phyloP scores from a whole-genome alignment of 2,797 vertebrate genomes.

The Sebastes taczanowskii region DNA sequence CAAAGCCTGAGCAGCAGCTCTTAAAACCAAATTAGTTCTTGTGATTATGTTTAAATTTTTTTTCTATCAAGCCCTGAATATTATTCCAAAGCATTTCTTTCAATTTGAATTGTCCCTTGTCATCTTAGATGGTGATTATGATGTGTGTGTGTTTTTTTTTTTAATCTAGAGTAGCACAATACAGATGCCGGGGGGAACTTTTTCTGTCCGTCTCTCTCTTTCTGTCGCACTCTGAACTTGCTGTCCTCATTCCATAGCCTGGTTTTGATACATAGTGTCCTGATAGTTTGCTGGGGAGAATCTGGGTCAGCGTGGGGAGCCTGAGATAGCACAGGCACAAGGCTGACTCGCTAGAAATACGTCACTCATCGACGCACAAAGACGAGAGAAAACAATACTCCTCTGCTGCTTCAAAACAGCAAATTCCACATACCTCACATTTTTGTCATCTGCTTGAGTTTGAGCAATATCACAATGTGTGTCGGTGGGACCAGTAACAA shows the following conservation, averaged over 20 bases:
- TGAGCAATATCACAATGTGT: not conserved
- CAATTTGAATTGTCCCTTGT: not conserved
- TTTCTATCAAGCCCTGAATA: not conserved
- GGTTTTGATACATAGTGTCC: constrained; percentile 62
- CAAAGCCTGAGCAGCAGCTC: not conserved
- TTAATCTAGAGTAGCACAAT: not conserved
- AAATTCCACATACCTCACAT: not conserved
- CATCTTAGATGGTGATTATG: not conserved
- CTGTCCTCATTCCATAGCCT: constrained; percentile 72
- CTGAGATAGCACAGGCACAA: constrained; percentile 41
- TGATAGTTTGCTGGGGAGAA: constrained; percentile 60
- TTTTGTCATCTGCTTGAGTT: not conserved
- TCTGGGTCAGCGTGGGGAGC: constrained; percentile 65
- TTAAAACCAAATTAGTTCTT: not conserved
- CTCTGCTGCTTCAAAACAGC: not conserved
- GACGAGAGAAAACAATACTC: constrained; percentile 1
- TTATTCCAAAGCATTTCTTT: not conserved
- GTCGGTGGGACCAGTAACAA: not conserved
- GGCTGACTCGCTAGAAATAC: constrained; percentile 28
- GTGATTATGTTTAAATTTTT: not conserved
- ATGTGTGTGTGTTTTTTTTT: not conserved
- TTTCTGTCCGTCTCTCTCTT: not conserved
- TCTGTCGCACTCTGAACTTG: constrained; percentile 54
- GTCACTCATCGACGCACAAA: not conserved
- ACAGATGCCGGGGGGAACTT: not conserved